These are phyloP conservation scores for Melanotaenia trifasciata DNA, from an alignment of 2,797 vertebrate genomes.

Conservation along the genomic window DNA sequence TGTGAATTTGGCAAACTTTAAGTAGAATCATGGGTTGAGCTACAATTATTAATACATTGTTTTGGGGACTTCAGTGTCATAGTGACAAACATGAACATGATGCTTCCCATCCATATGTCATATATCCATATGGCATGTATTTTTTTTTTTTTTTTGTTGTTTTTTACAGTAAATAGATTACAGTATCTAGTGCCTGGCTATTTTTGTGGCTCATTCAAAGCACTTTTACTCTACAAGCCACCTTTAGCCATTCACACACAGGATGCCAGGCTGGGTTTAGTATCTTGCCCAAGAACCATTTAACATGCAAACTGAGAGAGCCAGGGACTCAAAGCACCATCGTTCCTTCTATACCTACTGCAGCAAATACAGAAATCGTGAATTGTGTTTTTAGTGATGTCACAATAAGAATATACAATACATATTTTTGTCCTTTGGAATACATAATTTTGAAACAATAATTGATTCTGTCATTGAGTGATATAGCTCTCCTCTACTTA, in stretches of 20 bases:
- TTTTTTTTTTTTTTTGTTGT: no score
- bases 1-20: not conserved
- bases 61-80: not conserved
- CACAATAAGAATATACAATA: not conserved
- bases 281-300: not conserved
- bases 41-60: not conserved
- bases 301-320: not conserved
- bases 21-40: not conserved
- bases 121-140: no score
- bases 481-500: not conserved
- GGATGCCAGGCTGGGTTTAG: not conserved
- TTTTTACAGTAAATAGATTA: not conserved
- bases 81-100: not conserved
- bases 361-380: not conserved
- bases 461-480: not conserved
- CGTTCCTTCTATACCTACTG: not conserved
- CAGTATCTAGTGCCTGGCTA: not conserved
- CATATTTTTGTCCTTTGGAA: not conserved
- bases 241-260: not conserved
- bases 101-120: not conserved
- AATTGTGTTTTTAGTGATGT: not conserved
- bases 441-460: not conserved
- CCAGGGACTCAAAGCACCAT: not conserved
- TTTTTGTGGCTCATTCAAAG: not conserved
- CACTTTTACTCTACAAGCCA: not conserved